phyloP scores from a whole-genome alignment of 2,797 vertebrate genomes.

The Cheirogaleus major region DNA sequence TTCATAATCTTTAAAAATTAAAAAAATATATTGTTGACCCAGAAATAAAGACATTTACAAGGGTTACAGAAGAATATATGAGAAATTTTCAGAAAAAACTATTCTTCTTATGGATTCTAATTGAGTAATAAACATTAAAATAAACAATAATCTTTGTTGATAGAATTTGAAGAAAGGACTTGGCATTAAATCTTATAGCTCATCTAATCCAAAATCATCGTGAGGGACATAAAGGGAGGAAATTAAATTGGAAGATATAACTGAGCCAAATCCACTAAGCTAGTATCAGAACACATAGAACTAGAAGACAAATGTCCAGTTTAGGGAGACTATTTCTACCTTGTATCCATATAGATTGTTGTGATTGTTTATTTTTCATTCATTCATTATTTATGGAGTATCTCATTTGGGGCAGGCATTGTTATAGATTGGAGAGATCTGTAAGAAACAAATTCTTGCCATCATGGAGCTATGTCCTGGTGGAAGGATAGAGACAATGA shows the following conservation, averaged over 20 bases:
- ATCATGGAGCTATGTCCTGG: background rate
- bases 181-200: background rate
- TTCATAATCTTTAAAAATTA: background rate
- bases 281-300: background rate
- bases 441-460: background rate
- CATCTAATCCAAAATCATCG: background rate
- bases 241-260: background rate
- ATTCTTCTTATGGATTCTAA: background rate
- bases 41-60: slow-evolving; percentile 20
- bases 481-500: background rate
- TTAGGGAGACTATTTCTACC: background rate
- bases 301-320: background rate
- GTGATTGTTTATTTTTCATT: background rate
- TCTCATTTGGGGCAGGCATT: background rate
- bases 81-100: background rate
- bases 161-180: background rate
- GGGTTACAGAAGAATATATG: background rate
- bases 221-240: background rate
- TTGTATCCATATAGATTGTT: background rate
- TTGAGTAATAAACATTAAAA: background rate
- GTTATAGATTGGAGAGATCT: background rate
- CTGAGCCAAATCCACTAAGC: background rate
- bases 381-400: background rate
- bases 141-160: background rate
- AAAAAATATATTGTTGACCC: background rate